Base-by-base conservation (phyloP, 1,140 invertebrate genomes). In the Tribolium madens region DNA sequence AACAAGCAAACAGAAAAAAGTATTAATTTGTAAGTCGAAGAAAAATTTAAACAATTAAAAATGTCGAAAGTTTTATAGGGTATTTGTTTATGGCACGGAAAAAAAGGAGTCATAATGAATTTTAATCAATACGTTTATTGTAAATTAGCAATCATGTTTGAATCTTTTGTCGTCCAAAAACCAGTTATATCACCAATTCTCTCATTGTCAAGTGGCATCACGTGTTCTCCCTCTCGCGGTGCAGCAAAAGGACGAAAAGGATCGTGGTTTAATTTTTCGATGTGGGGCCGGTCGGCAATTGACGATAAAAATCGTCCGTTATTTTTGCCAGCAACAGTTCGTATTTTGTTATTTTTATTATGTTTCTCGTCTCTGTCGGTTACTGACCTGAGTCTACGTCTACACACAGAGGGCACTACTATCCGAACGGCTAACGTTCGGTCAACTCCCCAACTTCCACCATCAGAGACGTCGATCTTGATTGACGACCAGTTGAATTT, bases 261-360 rank as follows among this genome's bases (percentile, higher is more conserved):
- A 26, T 26, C 21, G 21, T 26, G 21, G 18, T 26, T 26, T 26
- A 10, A 42, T 42, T 42, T 42, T 42, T 42, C 36, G 36, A 42
- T 42, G 4, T 42, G 9, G 36, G 36, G 5, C 36, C 36, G 36
- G 36, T 42, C 36, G 36, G 77, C 77, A 82, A 81, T 84, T 84
- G 79, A 79, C 80, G 82, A 84, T 84, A 84, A 84, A 84, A 84
- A 84, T 84, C 77, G 80, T 73, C 84, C 84, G 84, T 85, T 85
- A 84, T 85, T 84, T 85, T 85, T 85, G 81, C 80, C 81, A 77
- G 80, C 68, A 42, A 60, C 68, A 75, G 77, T 69, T 84, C 82
- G 83, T 81, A 84, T 84, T 84, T 84, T 83, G 82, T 83, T 83
- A 83, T 83, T 84, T 84, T 84, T 84, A 81, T 84, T 82, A 74